phyloP scores from a whole-genome alignment of 2,797 vertebrate genomes.

The Ctenopoma multispine region DNA sequence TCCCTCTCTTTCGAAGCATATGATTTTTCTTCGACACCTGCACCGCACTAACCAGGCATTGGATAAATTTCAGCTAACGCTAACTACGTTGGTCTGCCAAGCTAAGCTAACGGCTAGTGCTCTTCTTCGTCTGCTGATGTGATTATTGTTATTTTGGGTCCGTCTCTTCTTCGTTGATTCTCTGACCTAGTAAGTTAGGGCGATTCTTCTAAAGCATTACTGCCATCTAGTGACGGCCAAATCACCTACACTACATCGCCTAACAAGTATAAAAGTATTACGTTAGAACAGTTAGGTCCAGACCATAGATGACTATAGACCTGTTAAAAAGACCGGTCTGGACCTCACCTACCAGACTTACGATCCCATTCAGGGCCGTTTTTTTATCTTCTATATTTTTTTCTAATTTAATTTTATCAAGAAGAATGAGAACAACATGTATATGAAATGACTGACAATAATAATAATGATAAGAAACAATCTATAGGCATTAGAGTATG shows the following conservation, averaged over 20 bases:
- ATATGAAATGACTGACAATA: no score
- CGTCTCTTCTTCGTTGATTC: constrained; percentile 22
- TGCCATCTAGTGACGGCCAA: constrained; percentile 46
- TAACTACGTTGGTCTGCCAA: constrained; percentile 18
- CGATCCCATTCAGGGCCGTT: no score
- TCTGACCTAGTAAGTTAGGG: rapidly evolving
- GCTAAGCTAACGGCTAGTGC: constrained; percentile 42
- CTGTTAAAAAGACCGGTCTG: no score
- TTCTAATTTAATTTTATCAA: no score
- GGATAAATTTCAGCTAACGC: background rate
- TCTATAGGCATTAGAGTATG: no score
- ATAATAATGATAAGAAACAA: no score
- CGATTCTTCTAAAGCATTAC: background rate
- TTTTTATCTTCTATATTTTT: no score
- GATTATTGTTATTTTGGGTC: constrained; percentile 31
- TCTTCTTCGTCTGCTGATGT: constrained; percentile 10
- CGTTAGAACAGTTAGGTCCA: no score
- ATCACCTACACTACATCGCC: background rate
- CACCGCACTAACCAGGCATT: constrained; percentile 43
- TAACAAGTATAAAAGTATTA: background rate
- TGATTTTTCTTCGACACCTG: constrained; percentile 36
- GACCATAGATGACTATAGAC: no score
- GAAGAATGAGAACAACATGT: no score
- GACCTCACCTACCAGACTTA: no score
- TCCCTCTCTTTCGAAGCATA: constrained; percentile 56